A percentile compares a stretch with the other conserved stretches of the same genome.
Evolutionary conservation across 2,113 vertebrate species (phyloP).

Genomic region (Grammomys dolichurus): DNA sequence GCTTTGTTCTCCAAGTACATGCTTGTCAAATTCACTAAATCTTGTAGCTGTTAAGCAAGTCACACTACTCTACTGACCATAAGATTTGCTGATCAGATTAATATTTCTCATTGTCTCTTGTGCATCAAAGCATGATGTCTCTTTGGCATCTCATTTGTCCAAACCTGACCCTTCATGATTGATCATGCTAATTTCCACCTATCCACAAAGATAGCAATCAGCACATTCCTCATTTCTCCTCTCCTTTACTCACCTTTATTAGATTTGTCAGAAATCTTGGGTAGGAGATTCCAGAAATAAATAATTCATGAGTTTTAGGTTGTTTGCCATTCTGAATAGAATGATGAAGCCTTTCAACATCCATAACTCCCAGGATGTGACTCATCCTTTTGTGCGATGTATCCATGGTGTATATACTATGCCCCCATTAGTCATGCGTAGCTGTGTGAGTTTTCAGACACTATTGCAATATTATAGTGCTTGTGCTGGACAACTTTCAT

Average conservation of each 20-base stretch:
- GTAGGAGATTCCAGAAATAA: background rate
- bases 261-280: conserved; percentile 5
- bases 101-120: background rate
- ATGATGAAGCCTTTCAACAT: background rate
- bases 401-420: background rate
- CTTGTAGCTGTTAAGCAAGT: background rate
- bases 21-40: background rate
- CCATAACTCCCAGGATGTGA: background rate
- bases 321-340: background rate
- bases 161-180: conserved; percentile 52
- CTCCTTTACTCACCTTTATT: background rate
- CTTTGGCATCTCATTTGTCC: background rate
- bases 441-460: background rate
- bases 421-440: background rate
- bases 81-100: background rate
- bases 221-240: background rate
- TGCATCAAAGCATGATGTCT: background rate
- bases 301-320: background rate
- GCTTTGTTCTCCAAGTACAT: background rate
- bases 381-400: background rate
- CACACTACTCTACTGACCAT: background rate
- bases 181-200: conserved; percentile 30
- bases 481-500: background rate
- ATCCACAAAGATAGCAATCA: conserved; percentile 36
- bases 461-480: background rate